phyloP scores from a whole-genome alignment of 2,113 vertebrate genomes.

The Ciconia boyciana region DNA sequence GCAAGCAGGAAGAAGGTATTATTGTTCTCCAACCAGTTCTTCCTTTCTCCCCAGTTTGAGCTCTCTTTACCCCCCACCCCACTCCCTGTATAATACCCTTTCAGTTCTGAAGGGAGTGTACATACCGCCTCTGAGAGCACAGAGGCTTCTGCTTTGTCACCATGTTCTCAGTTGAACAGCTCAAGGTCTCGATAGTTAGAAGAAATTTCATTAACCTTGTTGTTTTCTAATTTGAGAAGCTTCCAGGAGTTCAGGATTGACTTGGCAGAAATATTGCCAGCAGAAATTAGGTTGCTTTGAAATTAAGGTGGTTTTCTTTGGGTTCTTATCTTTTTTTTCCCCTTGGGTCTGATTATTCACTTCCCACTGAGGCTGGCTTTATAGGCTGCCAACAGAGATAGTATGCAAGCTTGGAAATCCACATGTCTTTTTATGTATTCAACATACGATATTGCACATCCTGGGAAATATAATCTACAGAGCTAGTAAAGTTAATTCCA shows the following conservation, averaged over 20 bases:
- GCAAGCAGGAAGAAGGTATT: background rate
- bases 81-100: background rate
- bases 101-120: background rate
- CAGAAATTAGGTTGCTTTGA: background rate
- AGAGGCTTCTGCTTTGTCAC: background rate
- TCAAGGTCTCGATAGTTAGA: background rate
- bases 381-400: background rate
- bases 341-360: background rate
- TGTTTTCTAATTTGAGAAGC: background rate
- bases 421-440: background rate
- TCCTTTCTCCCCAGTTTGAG: background rate
- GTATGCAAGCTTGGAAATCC: background rate
- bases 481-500: background rate
- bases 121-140: background rate
- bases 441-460: background rate
- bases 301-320: background rate
- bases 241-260: background rate
- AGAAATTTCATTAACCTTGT: background rate
- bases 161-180: background rate
- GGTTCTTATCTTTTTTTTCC: background rate
- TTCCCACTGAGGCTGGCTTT: background rate
- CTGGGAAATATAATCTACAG: background rate
- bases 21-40: background rate
- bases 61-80: background rate
- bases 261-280: background rate